phyloP scores from a whole-genome alignment of 2,113 vertebrate species.

The Cinclus cinclus region DNA sequence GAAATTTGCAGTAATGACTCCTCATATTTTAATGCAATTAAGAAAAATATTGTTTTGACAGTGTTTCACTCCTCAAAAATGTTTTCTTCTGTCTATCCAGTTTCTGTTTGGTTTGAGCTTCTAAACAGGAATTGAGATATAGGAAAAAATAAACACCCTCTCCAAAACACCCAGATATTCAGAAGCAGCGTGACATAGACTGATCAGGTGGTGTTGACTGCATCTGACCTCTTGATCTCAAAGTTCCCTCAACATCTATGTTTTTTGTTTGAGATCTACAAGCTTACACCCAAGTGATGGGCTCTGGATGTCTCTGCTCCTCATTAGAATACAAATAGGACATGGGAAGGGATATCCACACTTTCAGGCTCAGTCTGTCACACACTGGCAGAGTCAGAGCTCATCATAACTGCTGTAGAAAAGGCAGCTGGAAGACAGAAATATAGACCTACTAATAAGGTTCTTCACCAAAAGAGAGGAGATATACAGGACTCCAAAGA shows the following conservation, averaged over 20 bases:
- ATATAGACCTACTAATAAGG: neutral
- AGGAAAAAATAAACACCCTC: neutral
- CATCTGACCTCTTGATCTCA: neutral
- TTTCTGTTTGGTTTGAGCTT: neutral
- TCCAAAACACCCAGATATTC: neutral
- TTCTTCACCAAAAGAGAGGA: neutral
- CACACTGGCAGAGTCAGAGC: neutral
- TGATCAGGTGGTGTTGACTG: neutral
- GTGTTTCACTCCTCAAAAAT: neutral
- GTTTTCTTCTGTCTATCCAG: neutral
- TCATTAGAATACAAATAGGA: neutral
- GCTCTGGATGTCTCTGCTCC: neutral
- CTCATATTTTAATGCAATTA: neutral
- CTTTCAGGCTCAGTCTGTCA: neutral
- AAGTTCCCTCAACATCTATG: rapidly evolving
- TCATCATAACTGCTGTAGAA: neutral
- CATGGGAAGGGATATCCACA: neutral
- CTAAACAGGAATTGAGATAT: neutral
- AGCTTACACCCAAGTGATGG: neutral
- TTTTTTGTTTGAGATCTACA: neutral
- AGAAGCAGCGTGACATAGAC: neutral
- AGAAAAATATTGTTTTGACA: neutral
- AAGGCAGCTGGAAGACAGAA: neutral
- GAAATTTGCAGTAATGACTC: neutral
- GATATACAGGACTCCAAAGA: neutral